These are phyloP conservation scores for Oenanthe oenanthe DNA, from an alignment of 2,113 vertebrate genomes.

Conservation along the genomic window DNA sequence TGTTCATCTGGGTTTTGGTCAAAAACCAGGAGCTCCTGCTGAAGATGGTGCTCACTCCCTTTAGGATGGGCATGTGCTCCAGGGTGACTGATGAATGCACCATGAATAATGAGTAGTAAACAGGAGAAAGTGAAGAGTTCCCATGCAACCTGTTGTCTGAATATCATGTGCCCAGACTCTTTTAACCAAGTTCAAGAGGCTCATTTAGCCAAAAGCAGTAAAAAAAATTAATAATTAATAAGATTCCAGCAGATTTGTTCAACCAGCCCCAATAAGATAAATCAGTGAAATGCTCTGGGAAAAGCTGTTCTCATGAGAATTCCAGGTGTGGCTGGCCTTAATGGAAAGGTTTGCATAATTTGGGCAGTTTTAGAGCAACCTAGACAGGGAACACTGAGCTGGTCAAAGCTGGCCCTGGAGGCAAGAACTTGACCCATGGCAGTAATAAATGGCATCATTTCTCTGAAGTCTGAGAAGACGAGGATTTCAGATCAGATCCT, in stretches of 20 bases:
- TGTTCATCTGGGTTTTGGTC: background rate
- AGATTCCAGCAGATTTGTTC: background rate
- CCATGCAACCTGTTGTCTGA: background rate
- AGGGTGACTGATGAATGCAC: background rate
- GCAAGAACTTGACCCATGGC: slow-evolving; percentile 18
- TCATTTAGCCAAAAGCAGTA: background rate
- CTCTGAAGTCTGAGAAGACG: background rate
- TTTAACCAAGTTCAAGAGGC: background rate
- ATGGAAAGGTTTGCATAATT: slow-evolving; percentile 17
- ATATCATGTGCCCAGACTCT: background rate
- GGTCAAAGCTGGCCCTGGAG: slow-evolving; percentile 22
- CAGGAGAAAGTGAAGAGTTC: background rate
- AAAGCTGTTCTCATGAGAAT: slow-evolving; percentile 20
- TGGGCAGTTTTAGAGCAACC: background rate
- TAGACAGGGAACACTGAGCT: background rate
- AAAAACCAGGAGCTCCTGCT: background rate
- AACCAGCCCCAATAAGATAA: background rate
- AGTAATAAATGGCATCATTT: background rate
- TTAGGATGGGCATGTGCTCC: background rate
- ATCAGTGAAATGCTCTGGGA: background rate
- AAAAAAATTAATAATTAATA: slow-evolving; percentile 21
- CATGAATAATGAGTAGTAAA: background rate
- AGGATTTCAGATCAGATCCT: slow-evolving; percentile 28
- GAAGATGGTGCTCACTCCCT: accelerated
- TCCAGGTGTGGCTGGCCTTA: background rate